These are phyloP conservation scores for Haliclystus octoradiatus DNA, from an alignment of 30 jellyfish, hydroid and myxozoan genomes.

Conservation along the genomic window DNA sequence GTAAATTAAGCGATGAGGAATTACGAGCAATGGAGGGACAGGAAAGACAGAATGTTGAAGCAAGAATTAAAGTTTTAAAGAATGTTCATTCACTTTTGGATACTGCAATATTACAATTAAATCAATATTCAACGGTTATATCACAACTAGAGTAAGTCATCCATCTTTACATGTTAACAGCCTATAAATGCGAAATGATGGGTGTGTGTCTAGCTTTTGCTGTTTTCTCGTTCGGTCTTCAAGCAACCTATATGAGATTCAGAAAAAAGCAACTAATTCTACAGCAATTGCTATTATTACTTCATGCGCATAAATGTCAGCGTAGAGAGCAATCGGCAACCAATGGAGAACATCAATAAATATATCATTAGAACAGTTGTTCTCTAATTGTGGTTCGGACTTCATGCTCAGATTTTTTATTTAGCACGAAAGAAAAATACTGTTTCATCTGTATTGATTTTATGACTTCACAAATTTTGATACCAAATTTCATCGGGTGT, in stretches of 20 bases:
- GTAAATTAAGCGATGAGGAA: conserved; percentile 49
- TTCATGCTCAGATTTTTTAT: no score
- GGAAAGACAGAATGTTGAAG: conserved; percentile 95
- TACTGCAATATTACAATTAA: conserved; percentile 82
- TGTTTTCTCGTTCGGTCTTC: no score
- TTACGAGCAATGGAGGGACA: conserved; percentile 95
- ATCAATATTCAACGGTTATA: conserved; percentile 79
- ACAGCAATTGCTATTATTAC: conserved; percentile 84
- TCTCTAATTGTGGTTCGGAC: no score
- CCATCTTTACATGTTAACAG: no score
- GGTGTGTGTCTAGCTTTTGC: no score
- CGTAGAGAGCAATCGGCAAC: conserved; percentile 93
- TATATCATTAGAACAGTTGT: no score
- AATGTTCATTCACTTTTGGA: conserved; percentile 88
- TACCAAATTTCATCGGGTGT: no score
- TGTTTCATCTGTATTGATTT: no score
- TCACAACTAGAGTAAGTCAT: conserved; percentile 50
- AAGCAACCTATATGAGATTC: no score
- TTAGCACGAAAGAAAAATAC: no score
- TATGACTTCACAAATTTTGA: no score
- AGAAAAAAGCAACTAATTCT: conserved; percentile 83
- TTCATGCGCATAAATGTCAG: conserved; percentile 95
- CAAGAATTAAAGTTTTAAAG: conserved; percentile 75
- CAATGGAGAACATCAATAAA: conserved; percentile 89
- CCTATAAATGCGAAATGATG: no score